Conservation (phyloP, 1,140 invertebrate species). For the Drosophila repletoides region DNA sequence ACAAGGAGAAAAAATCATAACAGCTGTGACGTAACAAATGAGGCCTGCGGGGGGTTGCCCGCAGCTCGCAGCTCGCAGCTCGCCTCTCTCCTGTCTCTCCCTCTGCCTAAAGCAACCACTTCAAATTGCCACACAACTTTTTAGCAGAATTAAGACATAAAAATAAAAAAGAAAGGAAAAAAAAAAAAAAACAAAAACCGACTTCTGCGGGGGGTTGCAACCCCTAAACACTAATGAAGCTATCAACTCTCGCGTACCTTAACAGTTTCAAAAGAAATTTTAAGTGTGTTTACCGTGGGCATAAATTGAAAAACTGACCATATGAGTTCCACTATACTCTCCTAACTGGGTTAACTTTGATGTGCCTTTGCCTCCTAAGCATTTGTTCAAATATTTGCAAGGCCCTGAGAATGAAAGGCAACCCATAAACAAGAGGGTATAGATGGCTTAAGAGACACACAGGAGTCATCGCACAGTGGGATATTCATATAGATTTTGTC, state of each 20-base stretch:
- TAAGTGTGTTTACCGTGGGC: slow-evolving; percentile 40
- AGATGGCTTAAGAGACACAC: slow-evolving; percentile 12
- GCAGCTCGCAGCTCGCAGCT: slow-evolving; percentile 22
- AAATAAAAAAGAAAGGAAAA: no score
- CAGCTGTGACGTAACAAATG: slow-evolving; percentile 75
- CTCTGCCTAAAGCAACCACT: slow-evolving; percentile 72
- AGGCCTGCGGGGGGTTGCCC: slow-evolving; percentile 41
- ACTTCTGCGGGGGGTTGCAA: slow-evolving; percentile 37
- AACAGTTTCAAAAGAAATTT: slow-evolving; percentile 55
- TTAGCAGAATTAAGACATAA: slow-evolving; percentile 71
- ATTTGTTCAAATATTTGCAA: slow-evolving; percentile 71
- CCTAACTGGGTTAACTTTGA: slow-evolving; percentile 53
- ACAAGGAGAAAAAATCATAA: slow-evolving; percentile 56
- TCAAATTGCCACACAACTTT: slow-evolving; percentile 63
- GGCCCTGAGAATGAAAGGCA: slow-evolving; percentile 29
- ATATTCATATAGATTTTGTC: neutral
- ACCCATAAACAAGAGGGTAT: slow-evolving; percentile 12
- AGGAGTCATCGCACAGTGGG: slow-evolving; percentile 13
- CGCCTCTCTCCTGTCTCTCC: no score
- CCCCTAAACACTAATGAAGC: slow-evolving; percentile 65
- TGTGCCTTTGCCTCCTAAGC: slow-evolving; percentile 48
- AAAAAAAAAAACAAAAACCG: no score
- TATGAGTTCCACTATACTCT: slow-evolving; percentile 43
- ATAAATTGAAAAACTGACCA: slow-evolving; percentile 62
- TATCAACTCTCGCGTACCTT: slow-evolving; percentile 57